Evolutionary conservation across 2,888 invertebrate genomes (phyloP), one percentile per base, ranked within the genome.

Genomic region (Ichneumoninae sp.): DNA sequence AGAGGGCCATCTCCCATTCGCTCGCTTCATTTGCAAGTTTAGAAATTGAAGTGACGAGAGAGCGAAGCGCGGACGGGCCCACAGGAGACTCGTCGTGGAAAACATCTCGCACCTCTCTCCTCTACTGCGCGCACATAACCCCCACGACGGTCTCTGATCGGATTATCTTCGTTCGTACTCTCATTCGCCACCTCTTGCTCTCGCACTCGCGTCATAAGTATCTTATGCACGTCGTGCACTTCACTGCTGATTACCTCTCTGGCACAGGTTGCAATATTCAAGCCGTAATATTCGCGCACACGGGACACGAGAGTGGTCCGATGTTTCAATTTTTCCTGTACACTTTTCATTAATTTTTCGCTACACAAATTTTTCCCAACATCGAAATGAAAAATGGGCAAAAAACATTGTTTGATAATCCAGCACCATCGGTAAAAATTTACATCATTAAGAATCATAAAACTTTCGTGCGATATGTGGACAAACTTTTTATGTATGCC

Each of bases 1-100:
- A 79, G 54, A 70, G 63, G 63, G 63, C 30, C 63, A 22, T 57
- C 60, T 78, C 68, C 57, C 52, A 19, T 66, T 68, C 19, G 1
- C 68, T 50, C 57, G 71, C 81, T 84, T 84, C 81, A 84, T 84
- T 81, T 77, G 83, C 80, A 81, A 84, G 81, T 63, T 84, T 77
- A 63, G 73, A 84, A 84, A 77, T 81, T 77, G 44, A 68, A 83
- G 50, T 66, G 80, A 80, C 80, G 76, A 83, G 74, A 54, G 36
- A 80, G 66, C 50, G 47, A 66, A 33, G 30, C 57, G 65, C 50
- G 63, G 44, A 52, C 65, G 52, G 52, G 75, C 22, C 44, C 36
- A 26, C 65, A 30, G 16, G 52, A n/a, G 52, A 66, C 47, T 66
- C 36, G 60, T 26, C 76, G 40, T 26, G 76, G 76, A 76, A 76